Percentiles rank a stretch among this genome's conserved stretches.
These are phyloP conservation scores for Seira ritae DNA, from an alignment of 2,888 invertebrate genomes.

Conservation along the genomic window DNA sequence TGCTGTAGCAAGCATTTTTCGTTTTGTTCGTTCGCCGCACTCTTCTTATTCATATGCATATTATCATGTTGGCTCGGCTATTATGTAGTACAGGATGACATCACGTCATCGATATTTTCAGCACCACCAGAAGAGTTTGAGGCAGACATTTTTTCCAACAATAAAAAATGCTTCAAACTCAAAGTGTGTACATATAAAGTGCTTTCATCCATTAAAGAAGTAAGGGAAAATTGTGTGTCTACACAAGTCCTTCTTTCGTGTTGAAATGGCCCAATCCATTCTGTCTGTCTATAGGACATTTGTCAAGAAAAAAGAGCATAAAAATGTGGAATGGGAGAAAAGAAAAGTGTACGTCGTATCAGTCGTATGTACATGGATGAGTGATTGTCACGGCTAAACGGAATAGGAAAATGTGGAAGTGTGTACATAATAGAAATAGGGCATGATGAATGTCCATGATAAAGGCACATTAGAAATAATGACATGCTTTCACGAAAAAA, in stretches of 20 bases:
- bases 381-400: constrained; percentile 21
- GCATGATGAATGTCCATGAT: too few relatives aligned
- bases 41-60: constrained; percentile 25
- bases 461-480: too few relatives aligned
- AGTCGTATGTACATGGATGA: constrained; percentile 36
- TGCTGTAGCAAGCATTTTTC: too few relatives aligned
- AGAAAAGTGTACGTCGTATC: too few relatives aligned
- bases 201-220: constrained; percentile 46
- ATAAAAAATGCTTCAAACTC: neutral
- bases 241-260: constrained; percentile 25
- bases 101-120: constrained; percentile 48
- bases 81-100: constrained; percentile 15
- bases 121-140: constrained; percentile 55
- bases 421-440: too few relatives aligned
- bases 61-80: too few relatives aligned
- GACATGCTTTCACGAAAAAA: too few relatives aligned
- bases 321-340: neutral
- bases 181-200: constrained; percentile 35
- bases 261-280: constrained; percentile 23
- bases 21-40: constrained; percentile 32
- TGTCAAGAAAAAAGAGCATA: constrained; percentile 28
- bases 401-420: too few relatives aligned
- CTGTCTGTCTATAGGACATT: constrained; percentile 28
- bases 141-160: constrained; percentile 26
- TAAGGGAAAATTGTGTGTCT: constrained; percentile 27